These are phyloP conservation scores for Cylindroiulus punctatus DNA, from an alignment of 2,888 invertebrate species.

Conservation along the genomic window DNA sequence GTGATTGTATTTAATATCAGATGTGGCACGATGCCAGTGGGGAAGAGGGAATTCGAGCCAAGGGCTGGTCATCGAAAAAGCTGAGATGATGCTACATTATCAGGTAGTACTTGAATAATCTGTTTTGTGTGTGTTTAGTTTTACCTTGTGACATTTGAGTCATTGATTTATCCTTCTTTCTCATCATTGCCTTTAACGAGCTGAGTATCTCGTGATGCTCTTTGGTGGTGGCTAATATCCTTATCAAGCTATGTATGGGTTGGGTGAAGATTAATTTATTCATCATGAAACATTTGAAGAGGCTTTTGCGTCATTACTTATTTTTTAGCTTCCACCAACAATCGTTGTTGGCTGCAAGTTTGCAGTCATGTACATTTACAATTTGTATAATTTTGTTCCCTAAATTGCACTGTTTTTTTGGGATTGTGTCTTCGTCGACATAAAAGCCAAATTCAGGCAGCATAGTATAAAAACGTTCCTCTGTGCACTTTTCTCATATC, in stretches of 20 bases:
- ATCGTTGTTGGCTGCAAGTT: background rate
- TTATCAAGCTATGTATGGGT: background rate
- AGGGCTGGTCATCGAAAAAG: background rate
- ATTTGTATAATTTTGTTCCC: too few relatives aligned
- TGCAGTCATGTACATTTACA: too few relatives aligned
- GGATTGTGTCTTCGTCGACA: too few relatives aligned
- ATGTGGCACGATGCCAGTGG: conserved; percentile 6
- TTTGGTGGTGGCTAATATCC: conserved; percentile 31
- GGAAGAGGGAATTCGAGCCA: background rate
- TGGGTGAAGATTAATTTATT: background rate
- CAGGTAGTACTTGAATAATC: conserved; percentile 7
- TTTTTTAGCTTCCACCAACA: background rate
- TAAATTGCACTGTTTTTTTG: too few relatives aligned
- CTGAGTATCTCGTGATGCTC: background rate
- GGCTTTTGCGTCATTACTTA: too few relatives aligned
- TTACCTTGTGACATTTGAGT: background rate
- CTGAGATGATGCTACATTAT: background rate
- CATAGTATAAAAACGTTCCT: too few relatives aligned
- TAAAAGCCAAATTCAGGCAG: too few relatives aligned
- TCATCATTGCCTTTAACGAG: background rate
- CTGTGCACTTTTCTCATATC: too few relatives aligned
- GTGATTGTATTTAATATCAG: conserved; percentile 9
- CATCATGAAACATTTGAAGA: too few relatives aligned
- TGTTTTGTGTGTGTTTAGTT: background rate
- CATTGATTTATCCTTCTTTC: background rate